A percentile compares a stretch with the other conserved stretches of the same genome.
Evolutionary conservation across 2,797 vertebrate species (phyloP).

Genomic region (Acestrorhynchus altus): DNA sequence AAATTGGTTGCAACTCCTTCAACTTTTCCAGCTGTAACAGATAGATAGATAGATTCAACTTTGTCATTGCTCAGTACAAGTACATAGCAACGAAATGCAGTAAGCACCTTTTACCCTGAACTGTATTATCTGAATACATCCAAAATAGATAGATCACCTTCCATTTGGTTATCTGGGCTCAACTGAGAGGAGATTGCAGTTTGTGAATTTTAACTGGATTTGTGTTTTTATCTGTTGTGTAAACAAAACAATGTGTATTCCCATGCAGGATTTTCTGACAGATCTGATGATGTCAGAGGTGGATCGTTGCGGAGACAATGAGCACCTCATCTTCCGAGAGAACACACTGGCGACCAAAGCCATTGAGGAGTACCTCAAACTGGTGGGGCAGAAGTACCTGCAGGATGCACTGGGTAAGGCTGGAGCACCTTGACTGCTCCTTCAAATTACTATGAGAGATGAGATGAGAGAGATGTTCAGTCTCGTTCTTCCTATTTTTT

Average conservation of each 20-base stretch:
- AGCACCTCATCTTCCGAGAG: slow-evolving; percentile 95
- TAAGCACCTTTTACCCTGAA: too few relatives aligned
- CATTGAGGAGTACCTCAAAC: slow-evolving; percentile 94
- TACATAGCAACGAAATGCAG: too few relatives aligned
- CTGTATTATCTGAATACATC: too few relatives aligned
- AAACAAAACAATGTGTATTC: neutral
- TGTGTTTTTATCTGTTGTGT: neutral
- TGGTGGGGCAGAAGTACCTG: slow-evolving; percentile 95
- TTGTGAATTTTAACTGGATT: too few relatives aligned
- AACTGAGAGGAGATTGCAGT: too few relatives aligned
- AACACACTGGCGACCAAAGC: slow-evolving; percentile 96
- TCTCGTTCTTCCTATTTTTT: neutral
- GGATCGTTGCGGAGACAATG: slow-evolving; percentile 93
- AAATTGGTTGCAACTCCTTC: too few relatives aligned
- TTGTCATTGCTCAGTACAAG: too few relatives aligned
- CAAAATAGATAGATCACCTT: too few relatives aligned
- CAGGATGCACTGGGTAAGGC: slow-evolving; percentile 91
- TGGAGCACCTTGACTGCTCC: neutral
- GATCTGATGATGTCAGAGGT: slow-evolving; percentile 98
- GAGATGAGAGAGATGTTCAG: neutral
- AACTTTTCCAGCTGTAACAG: too few relatives aligned
- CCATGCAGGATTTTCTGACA: slow-evolving; percentile 89
- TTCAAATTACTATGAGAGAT: neutral
- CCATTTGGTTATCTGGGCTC: too few relatives aligned
- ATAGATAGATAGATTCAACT: too few relatives aligned